Evolutionary conservation across 1,140 invertebrate genomes (phyloP), one percentile per base, ranked within the genome.

Genomic region (Brevipalpus yothersi): DNA sequence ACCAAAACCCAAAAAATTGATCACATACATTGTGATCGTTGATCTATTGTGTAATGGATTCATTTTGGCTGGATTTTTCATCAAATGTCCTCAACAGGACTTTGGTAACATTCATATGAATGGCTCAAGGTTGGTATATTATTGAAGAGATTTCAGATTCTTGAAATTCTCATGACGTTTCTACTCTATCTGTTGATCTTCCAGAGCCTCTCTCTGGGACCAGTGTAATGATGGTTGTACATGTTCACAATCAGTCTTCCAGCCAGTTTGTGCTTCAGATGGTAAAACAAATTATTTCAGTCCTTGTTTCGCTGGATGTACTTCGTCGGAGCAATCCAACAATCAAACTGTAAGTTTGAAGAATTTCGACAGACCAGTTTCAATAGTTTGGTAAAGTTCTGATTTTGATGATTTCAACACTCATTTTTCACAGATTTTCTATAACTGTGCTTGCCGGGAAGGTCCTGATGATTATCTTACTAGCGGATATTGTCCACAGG

Each of bases 261-360:
- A 67, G 43, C 85, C 86, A 8, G 80, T 90, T 56, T 92, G 87
- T 67, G 62, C 57, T 45, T 71, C 72, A 15, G 83, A 87, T 68
- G 79, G 79, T 0, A 78, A 71, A 66, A 88, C 84, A 9, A 63
- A 61, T 11, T 91, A 89, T 69, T 82, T 85, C 68, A 87, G 84
- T 49, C 81, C 86, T 23, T 92, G 87, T 70, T 82, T 87, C 68
- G 86, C 86, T 43, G 87, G 86, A 23, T 92, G 88, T 67, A 31
- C 31, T 31, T 31, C 31, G 5, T 31, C 31, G 5, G 31, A 31
- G 5, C 31, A 31, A 31, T 31, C 31, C 31, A 31, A 5, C 31
- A 31, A 31, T 31, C 31, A 31, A 31, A 31, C 31, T 31, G 31
- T 31, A 31, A 31, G 31, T 5, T 31, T 31, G 31, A 31, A 3